Percentiles rank a stretch among this genome's conserved stretches.
Conservation (phyloP, 2,797 vertebrate species). For the Pipistrellus nathusii region DNA sequence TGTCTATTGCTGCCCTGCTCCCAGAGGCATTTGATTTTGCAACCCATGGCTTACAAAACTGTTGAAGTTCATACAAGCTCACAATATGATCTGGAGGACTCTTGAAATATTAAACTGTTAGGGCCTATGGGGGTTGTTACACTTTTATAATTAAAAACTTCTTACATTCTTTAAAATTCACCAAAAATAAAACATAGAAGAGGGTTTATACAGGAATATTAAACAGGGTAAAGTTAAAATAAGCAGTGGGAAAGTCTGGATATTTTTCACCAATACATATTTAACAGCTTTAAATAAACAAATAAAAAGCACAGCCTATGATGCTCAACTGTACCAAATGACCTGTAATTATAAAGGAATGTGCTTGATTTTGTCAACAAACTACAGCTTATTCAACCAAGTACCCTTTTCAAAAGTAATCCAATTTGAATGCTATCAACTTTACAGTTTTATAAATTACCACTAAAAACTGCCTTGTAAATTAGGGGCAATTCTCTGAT, state of each 20-base stretch:
- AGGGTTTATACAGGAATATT: background rate
- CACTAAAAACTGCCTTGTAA: slow-evolving; percentile 28
- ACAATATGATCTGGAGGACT: background rate
- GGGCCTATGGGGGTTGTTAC: background rate
- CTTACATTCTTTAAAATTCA: background rate
- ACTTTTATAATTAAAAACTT: background rate
- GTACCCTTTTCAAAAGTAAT: background rate
- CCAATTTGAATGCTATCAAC: background rate
- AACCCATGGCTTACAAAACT: background rate
- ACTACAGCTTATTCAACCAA: background rate
- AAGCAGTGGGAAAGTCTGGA: background rate
- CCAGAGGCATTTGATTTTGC: slow-evolving; percentile 11
- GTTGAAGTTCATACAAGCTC: slow-evolving; percentile 8
- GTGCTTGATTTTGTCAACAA: slow-evolving; percentile 31
- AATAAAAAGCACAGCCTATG: background rate
- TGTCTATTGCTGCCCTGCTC: background rate
- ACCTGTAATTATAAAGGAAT: slow-evolving; percentile 25
- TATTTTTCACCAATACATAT: background rate
- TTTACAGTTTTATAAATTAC: slow-evolving; percentile 5
- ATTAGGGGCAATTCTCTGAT: background rate
- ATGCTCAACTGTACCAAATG: background rate
- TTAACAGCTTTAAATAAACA: background rate
- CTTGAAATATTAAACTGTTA: slow-evolving; percentile 16
- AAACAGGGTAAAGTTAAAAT: slow-evolving; percentile 3
- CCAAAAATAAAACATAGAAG: slow-evolving; percentile 20